Percentiles rank a stretch among this genome's conserved stretches.
phyloP scores from a whole-genome alignment of 2,888 invertebrate species.

The Neoitamus cyanurus region DNA sequence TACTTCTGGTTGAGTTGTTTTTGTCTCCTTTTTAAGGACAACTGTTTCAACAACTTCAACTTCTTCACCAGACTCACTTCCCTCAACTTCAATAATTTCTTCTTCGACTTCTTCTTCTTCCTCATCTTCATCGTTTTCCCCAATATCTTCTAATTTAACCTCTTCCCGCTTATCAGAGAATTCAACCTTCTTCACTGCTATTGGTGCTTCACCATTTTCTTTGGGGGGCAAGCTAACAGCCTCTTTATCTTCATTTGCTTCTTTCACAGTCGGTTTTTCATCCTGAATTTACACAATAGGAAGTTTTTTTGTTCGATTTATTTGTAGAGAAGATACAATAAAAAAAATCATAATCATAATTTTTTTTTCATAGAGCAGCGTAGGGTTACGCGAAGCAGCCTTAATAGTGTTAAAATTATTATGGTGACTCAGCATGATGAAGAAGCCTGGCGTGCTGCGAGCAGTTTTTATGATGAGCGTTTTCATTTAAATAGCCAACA shows the following conservation, averaged over 20 bases:
- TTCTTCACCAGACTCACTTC: conserved; percentile 35
- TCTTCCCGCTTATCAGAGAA: conserved; percentile 26
- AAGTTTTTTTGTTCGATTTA: not conserved
- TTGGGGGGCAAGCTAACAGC: not conserved
- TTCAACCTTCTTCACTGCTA: not conserved
- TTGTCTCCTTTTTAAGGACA: conserved; percentile 41
- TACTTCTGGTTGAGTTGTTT: not conserved
- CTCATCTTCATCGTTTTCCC: conserved; percentile 37
- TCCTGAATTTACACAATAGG: conserved; percentile 21
- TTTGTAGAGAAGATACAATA: too few species aligned
- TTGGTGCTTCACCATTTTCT: not conserved
- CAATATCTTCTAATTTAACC: conserved; percentile 29
- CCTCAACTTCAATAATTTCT: conserved; percentile 47
- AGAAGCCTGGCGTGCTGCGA: not conserved
- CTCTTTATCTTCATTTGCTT: not conserved
- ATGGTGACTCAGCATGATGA: not conserved
- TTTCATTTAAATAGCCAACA: not conserved
- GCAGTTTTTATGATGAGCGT: not conserved
- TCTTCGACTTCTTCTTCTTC: conserved; percentile 27
- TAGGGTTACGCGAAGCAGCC: not conserved
- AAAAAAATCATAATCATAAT: not conserved
- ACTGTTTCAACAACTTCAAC: conserved; percentile 46
- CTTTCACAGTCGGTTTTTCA: not conserved
- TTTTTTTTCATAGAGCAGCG: not conserved
- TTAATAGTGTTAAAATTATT: not conserved